These are phyloP conservation scores for Rhadina sibilatrix DNA, from an alignment of 2,113 vertebrate genomes.

Conservation along the genomic window DNA sequence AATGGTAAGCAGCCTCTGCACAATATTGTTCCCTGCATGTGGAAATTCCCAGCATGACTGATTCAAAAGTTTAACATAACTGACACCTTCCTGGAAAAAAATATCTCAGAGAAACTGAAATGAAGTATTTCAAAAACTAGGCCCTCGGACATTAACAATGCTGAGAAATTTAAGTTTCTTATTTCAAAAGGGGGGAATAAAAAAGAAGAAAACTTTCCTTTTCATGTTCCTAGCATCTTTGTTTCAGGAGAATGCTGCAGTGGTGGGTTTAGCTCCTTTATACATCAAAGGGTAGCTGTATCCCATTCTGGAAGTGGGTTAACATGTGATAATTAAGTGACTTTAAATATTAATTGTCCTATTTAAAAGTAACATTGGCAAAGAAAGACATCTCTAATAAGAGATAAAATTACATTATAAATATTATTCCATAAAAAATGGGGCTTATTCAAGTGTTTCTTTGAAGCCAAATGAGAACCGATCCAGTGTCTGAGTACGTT, in stretches of 20 bases:
- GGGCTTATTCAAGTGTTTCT: constrained; percentile 1
- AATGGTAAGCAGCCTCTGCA: background rate
- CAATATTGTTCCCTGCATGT: background rate
- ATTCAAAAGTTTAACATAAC: background rate
- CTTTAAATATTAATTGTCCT: constrained; percentile 58
- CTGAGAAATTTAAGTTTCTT: background rate
- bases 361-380: constrained; percentile 29
- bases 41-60: background rate
- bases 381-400: constrained; percentile 20
- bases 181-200: background rate
- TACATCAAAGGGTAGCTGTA: constrained; percentile 4
- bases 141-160: accelerated
- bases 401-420: constrained; percentile 31
- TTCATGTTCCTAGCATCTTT: background rate
- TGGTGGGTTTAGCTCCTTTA: constrained; percentile 3
- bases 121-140: background rate
- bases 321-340: constrained; percentile 38
- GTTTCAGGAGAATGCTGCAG: background rate
- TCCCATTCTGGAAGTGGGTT: constrained; percentile 14
- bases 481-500: constrained; percentile 6
- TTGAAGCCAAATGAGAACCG: constrained; percentile 5
- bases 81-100: background rate
- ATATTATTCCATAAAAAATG: background rate
- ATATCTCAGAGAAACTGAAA: background rate
- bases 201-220: background rate